Conservation (phyloP, 2,797 vertebrate genomes). For the Euthynnus affinis region DNA sequence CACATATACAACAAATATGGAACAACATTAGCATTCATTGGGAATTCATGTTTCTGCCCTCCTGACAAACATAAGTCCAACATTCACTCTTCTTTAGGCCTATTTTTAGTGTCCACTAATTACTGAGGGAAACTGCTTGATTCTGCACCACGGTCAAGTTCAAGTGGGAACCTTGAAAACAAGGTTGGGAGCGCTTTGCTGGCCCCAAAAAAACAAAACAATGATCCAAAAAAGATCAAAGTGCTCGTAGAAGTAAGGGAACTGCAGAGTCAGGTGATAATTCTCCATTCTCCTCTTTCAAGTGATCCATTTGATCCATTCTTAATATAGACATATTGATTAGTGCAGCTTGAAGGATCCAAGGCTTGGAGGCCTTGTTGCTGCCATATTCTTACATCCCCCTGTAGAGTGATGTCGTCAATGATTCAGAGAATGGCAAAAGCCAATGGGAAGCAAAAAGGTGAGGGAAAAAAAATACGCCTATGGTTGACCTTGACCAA, state of each 20-base stretch:
- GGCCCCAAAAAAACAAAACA: too few species aligned
- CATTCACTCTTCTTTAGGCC: too few species aligned
- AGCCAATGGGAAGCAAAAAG: background rate
- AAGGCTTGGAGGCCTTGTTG: background rate
- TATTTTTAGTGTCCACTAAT: too few species aligned
- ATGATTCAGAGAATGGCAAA: background rate
- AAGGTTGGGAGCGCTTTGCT: too few species aligned
- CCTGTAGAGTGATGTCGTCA: background rate
- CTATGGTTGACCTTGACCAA: conserved; percentile 36
- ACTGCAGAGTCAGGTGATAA: background rate
- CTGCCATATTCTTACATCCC: background rate
- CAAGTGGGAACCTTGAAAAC: background rate
- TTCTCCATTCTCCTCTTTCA: background rate
- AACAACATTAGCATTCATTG: too few species aligned
- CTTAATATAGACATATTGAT: background rate
- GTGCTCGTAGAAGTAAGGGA: background rate
- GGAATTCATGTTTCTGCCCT: too few species aligned
- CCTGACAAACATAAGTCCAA: too few species aligned
- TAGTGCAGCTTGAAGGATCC: background rate
- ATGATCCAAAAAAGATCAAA: background rate
- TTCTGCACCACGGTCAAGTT: background rate
- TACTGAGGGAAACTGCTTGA: background rate
- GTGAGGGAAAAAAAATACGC: background rate
- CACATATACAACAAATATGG: too few species aligned
- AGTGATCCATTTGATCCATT: background rate